phyloP scores from a whole-genome alignment of 2,888 invertebrate species.

The Adelphocoris suturalis region DNA sequence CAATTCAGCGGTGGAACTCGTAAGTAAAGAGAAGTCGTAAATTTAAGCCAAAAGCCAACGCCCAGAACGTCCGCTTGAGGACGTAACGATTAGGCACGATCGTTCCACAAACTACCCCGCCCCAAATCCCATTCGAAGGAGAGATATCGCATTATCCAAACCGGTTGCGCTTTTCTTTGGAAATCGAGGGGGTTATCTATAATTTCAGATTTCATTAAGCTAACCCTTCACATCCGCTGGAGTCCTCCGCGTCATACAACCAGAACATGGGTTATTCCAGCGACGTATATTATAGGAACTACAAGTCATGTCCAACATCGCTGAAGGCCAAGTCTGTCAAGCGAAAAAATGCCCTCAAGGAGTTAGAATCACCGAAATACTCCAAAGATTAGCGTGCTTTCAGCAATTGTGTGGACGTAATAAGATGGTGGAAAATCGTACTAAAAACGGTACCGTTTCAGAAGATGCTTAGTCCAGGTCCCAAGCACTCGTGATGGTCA shows the following conservation, averaged over 20 bases:
- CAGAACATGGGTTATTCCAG: neutral
- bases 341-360: neutral
- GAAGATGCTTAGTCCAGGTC: no score
- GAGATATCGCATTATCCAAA: neutral
- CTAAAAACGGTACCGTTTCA: no score
- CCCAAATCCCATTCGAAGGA: neutral
- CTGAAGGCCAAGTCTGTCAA: no score
- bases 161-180: conserved; percentile 13
- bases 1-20: no score
- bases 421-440: no score
- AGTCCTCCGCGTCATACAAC: neutral
- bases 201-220: neutral
- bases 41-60: neutral
- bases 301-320: neutral
- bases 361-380: neutral
- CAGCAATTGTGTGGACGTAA: no score
- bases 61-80: neutral
- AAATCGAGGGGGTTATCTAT: neutral
- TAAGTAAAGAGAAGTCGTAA: no score
- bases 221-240: neutral
- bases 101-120: neutral
- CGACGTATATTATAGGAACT: neutral
- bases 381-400: neutral
- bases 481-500: no score
- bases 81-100: conserved; percentile 1